Evolutionary conservation across 2,888 invertebrate genomes (phyloP).

Genomic region (Falcaria lacertinaria): DNA sequence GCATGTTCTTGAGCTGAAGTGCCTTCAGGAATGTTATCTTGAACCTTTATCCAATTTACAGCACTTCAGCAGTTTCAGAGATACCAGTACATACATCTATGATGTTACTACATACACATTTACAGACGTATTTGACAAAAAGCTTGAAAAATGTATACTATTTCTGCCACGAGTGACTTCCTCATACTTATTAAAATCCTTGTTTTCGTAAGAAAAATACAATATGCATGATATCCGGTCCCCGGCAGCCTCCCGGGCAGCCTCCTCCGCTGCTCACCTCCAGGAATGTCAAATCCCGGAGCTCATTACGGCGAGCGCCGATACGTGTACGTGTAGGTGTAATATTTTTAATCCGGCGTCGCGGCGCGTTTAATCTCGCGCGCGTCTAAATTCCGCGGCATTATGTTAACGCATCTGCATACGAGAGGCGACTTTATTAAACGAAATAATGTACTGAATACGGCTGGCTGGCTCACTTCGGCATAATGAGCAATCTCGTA

Average conservation of each 20-base stretch:
- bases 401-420: conserved; percentile 51
- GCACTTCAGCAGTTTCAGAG: no score
- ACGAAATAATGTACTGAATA: conserved; percentile 52
- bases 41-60: background rate
- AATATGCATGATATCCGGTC: background rate
- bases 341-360: background rate
- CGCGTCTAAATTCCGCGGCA: conserved; percentile 26
- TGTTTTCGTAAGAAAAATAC: background rate
- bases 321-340: background rate
- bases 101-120: no score
- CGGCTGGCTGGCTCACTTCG: conserved; percentile 32
- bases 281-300: background rate
- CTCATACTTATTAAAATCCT: background rate
- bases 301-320: background rate
- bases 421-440: conserved; percentile 12
- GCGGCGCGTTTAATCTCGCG: conserved; percentile 20
- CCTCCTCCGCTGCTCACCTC: background rate
- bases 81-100: no score
- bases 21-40: background rate
- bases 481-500: conserved; percentile 53
- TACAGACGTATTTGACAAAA: no score
- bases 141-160: no score
- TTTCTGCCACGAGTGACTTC: no score
- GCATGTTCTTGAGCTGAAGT: background rate
- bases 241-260: no score